Conservation (phyloP, 2,797 vertebrate species). For the Ctenochaetus hawaiiensis region DNA sequence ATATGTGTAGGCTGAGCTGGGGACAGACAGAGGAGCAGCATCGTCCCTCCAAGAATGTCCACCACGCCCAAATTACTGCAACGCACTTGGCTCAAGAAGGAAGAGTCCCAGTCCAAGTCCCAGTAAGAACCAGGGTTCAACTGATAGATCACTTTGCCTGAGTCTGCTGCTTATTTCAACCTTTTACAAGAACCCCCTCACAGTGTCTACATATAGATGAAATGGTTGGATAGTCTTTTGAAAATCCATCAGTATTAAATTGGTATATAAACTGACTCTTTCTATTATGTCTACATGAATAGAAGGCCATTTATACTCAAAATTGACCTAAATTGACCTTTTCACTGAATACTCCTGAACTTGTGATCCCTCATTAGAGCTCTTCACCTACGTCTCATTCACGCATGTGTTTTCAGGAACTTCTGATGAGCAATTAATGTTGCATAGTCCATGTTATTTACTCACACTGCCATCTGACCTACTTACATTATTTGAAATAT, state of each 20-base stretch:
- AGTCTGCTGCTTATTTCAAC: neutral
- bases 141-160: neutral
- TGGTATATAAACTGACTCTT: neutral
- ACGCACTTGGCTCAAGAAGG: conserved; percentile 8
- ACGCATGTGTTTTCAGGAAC: no score
- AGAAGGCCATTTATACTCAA: no score
- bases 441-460: no score
- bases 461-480: no score
- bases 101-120: neutral
- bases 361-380: no score
- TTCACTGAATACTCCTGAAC: no score
- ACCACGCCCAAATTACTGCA: conserved; percentile 30
- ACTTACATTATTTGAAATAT: no score
- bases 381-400: no score
- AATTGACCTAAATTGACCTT: no score
- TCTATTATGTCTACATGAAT: neutral
- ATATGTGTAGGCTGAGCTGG: conserved; percentile 8
- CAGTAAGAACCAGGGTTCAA: conserved; percentile 6
- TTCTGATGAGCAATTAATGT: no score
- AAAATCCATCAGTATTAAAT: neutral
- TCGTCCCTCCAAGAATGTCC: conserved; percentile 1
- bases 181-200: neutral
- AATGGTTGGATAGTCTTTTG: neutral
- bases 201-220: neutral
- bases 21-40: neutral